phyloP scores from a whole-genome alignment of 2,888 invertebrate genomes.

The Galeopsomyia nigrocyanea region DNA sequence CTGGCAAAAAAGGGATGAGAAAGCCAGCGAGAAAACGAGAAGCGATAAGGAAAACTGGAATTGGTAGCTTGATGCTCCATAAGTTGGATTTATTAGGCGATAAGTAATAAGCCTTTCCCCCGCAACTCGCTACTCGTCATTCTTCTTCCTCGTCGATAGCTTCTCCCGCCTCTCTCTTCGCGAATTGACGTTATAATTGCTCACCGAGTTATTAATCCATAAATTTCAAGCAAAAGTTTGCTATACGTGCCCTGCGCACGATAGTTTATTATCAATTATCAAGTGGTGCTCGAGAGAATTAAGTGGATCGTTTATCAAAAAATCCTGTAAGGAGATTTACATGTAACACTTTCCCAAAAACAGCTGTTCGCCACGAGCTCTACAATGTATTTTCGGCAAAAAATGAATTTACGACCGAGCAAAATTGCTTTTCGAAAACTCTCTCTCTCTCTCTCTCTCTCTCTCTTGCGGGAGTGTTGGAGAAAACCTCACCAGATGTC shows the following conservation, averaged over 20 bases:
- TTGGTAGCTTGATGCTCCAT: constrained; percentile 49
- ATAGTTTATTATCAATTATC: constrained; percentile 17
- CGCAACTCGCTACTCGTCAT: constrained; percentile 52
- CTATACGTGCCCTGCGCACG: neutral
- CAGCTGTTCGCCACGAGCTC: no score
- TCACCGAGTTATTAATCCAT: constrained; percentile 25
- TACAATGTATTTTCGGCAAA: no score
- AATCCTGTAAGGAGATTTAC: no score
- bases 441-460: no score
- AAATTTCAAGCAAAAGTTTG: constrained; percentile 7
- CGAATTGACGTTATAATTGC: constrained; percentile 44
- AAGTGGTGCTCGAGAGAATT: no score
- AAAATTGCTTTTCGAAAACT: no score
- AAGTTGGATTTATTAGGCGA: constrained; percentile 64
- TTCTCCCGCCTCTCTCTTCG: no score
- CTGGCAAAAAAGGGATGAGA: constrained; percentile 33
- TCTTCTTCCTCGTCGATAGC: constrained; percentile 59
- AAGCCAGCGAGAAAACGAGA: constrained; percentile 39
- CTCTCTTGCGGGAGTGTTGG: neutral
- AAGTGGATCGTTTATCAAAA: no score
- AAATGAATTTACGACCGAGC: no score
- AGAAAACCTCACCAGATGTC: constrained; percentile 22
- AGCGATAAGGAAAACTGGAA: constrained; percentile 39
- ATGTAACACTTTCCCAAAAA: no score
- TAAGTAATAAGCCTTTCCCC: constrained; percentile 61